Evolutionary conservation across 2,888 invertebrate species (phyloP), one percentile per base, ranked within the genome.

Genomic region (Drosophila quinaria): DNA sequence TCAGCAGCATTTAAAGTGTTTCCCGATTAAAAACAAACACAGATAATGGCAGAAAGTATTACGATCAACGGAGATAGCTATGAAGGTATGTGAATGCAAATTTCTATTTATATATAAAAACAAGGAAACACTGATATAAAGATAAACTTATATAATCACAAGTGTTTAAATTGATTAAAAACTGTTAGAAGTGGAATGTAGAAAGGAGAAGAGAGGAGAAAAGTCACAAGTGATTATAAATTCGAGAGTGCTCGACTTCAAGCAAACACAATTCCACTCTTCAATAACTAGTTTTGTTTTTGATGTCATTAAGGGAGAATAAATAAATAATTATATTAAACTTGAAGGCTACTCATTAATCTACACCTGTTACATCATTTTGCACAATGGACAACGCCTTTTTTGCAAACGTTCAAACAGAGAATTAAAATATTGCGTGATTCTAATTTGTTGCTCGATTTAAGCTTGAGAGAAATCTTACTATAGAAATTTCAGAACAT

Each of bases 61-160:
- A 80, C 70, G 68, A 84, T 84, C 68, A 84, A 84, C 66, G 87
- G 84, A 54, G 69, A 58, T 22, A 51, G 65, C 61, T 68, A 87
- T 63, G 87, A 70, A 54, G 84, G 84, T 84, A 72, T 41, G 68
- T 51, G 56, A 3, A 22, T 41, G 31, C 37, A 70, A 22, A 15
- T 22, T 35, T 8, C 31, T 41, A 37, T 1, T 31, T 56, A 13
- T 13, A 11, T 39, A 19, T 29, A n/a, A 11, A 52, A 33, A n/a
- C 11, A 8, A n/a, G 13, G 5, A 4, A 5, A 9, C 1, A 9
- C 13, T 13, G 9, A 19, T 29, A 47, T 11, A 25, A 2, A 8
- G 8, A 29, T 1, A 29, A 11, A 35, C 8, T 19, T 9, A 33
- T 56, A 6, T 17, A 44, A 44, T 13, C 42, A 19, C 2, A 17